phyloP scores from a whole-genome alignment of 2,797 vertebrate species.

The Arremon aurantiirostris region DNA sequence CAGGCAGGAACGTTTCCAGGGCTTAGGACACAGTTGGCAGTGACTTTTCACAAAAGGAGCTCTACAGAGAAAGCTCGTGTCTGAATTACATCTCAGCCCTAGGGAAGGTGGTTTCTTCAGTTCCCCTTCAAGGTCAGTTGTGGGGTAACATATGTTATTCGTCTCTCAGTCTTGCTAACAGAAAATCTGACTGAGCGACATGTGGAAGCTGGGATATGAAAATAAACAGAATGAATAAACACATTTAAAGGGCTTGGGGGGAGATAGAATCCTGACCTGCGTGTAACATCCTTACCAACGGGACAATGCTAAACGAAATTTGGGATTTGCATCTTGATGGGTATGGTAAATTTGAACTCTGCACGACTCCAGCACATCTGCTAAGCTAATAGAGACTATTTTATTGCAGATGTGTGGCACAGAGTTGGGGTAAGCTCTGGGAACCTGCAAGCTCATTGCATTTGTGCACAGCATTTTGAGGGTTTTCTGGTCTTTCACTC shows the following conservation, averaged over 20 bases:
- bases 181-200: conserved; percentile 52
- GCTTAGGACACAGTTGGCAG: neutral
- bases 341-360: conserved; percentile 58
- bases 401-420: neutral
- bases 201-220: conserved; percentile 60
- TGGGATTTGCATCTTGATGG: conserved; percentile 60
- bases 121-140: conserved; percentile 62
- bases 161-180: conserved; percentile 52
- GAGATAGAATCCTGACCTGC: conserved; percentile 24
- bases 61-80: neutral
- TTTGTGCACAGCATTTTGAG: neutral
- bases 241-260: conserved; percentile 35
- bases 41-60: conserved; percentile 5
- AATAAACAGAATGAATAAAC: conserved; percentile 64
- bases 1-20: conserved; percentile 12
- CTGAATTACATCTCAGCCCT: conserved; percentile 45
- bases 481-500: neutral
- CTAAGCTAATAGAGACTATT: conserved; percentile 27
- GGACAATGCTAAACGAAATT: conserved; percentile 8
- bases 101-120: conserved; percentile 51
- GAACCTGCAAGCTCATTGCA: neutral
- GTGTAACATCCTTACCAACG: neutral
- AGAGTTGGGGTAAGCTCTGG: neutral
- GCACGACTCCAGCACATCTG: conserved; percentile 30
- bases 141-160: conserved; percentile 65